These are phyloP conservation scores for Lepus timidus DNA, from an alignment of 2,113 vertebrate genomes.

Conservation along the genomic window DNA sequence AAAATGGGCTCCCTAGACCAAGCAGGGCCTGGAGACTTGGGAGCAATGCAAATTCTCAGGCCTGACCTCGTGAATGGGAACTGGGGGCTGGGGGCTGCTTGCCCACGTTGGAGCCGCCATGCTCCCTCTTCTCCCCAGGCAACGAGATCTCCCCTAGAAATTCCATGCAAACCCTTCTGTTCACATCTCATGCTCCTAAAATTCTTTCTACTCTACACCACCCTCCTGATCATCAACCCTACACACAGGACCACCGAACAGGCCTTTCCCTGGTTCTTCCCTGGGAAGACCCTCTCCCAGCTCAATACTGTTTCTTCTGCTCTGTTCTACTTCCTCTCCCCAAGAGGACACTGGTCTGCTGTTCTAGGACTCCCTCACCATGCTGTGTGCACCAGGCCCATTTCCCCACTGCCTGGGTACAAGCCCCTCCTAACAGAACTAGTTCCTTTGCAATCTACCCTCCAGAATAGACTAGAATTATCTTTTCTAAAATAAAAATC, in stretches of 20 bases:
- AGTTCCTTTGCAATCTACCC: too few relatives aligned
- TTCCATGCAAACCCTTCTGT: neutral
- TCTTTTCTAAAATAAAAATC: too few relatives aligned
- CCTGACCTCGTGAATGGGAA: too few relatives aligned
- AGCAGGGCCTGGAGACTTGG: neutral
- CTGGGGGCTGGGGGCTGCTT: neutral
- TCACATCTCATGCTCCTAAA: neutral
- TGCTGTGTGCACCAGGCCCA: too few relatives aligned
- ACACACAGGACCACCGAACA: neutral
- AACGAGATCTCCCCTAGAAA: neutral
- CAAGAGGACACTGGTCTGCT: too few relatives aligned
- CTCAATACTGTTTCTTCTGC: neutral
- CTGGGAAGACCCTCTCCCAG: neutral
- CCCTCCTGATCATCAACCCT: neutral
- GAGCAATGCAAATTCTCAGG: neutral
- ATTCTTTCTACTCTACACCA: neutral
- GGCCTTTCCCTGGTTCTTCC: neutral
- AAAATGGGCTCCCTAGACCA: neutral
- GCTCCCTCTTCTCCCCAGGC: neutral
- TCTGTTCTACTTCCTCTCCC: neutral
- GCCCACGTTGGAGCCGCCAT: neutral
- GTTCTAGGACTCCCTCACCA: too few relatives aligned
- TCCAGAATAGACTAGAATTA: too few relatives aligned
- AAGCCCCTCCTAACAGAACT: too few relatives aligned
- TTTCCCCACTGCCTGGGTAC: too few relatives aligned